Conservation (phyloP, 2,888 invertebrate genomes). For the Acleris sparsana region DNA sequence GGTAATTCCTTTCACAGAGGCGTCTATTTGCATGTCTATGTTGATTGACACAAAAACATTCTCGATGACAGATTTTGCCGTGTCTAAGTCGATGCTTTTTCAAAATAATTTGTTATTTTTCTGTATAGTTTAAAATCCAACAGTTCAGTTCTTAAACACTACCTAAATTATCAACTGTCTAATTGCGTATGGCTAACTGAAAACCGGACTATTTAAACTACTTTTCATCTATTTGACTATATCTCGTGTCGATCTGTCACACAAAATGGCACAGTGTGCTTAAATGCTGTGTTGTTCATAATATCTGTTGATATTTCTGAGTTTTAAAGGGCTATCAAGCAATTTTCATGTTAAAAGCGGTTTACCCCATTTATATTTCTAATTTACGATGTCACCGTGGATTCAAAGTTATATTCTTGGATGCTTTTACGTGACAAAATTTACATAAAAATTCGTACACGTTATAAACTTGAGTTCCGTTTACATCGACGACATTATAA, state of each 20-base stretch:
- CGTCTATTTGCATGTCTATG: no score
- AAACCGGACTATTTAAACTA: slow-evolving; percentile 80
- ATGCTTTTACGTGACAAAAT: neutral
- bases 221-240: slow-evolving; percentile 78
- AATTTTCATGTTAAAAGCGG: neutral
- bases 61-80: no score
- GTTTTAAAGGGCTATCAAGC: neutral
- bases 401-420: neutral
- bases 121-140: slow-evolving; percentile 63
- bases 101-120: neutral
- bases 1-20: no score
- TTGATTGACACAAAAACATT: no score
- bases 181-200: slow-evolving; percentile 79
- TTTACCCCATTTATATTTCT: neutral
- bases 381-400: neutral
- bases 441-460: neutral
- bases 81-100: no score
- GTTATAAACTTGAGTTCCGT: no score
- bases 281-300: slow-evolving; percentile 38
- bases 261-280: slow-evolving; percentile 67
- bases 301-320: slow-evolving; percentile 14
- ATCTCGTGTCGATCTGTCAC: slow-evolving; percentile 56
- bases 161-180: slow-evolving; percentile 77
- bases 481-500: no score
- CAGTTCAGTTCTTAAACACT: slow-evolving; percentile 65